Evolutionary conservation across 1,140 invertebrate species (phyloP).

Genomic region (Drosophila lowei): DNA sequence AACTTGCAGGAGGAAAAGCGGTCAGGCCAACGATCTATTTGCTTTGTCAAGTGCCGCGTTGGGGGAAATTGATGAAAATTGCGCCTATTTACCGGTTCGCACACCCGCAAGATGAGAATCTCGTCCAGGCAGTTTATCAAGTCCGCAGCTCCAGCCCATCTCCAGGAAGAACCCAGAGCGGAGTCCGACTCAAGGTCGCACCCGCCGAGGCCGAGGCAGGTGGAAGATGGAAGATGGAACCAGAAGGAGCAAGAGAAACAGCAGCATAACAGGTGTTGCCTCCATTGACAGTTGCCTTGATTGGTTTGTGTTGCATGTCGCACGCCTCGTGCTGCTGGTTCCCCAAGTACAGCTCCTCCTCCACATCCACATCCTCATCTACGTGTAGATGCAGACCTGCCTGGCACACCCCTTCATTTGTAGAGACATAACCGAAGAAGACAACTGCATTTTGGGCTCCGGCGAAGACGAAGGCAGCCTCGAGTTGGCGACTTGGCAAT

Average conservation of each 20-base stretch:
- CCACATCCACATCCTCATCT: constrained; percentile 15
- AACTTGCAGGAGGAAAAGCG: constrained; percentile 1
- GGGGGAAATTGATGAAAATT: constrained; percentile 45
- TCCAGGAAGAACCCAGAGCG: constrained; percentile 8
- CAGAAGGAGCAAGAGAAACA: not conserved
- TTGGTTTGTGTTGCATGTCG: constrained; percentile 69
- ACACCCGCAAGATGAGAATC: constrained; percentile 45
- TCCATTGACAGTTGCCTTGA: constrained; percentile 72
- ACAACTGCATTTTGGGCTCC: constrained; percentile 65
- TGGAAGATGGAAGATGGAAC: constrained; percentile 14
- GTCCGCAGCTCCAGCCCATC: constrained; percentile 5
- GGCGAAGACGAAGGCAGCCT: constrained; percentile 39
- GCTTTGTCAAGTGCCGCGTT: constrained; percentile 37
- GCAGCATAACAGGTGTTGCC: constrained; percentile 62
- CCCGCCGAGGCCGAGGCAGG: not conserved
- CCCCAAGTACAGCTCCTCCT: constrained; percentile 4
- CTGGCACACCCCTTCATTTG: constrained; percentile 56
- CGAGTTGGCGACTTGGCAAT: constrained; percentile 40
- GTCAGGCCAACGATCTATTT: constrained; percentile 29
- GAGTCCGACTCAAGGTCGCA: constrained; percentile 55
- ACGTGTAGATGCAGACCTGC: constrained; percentile 18
- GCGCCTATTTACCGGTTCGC: constrained; percentile 37
- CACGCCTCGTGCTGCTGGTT: constrained; percentile 48
- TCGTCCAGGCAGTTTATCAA: constrained; percentile 15
- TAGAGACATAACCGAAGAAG: constrained; percentile 32